Evolutionary conservation across 2,113 vertebrate species (phyloP), one percentile per base, ranked within the genome.

Genomic region (Aldabrachelys gigantea): DNA sequence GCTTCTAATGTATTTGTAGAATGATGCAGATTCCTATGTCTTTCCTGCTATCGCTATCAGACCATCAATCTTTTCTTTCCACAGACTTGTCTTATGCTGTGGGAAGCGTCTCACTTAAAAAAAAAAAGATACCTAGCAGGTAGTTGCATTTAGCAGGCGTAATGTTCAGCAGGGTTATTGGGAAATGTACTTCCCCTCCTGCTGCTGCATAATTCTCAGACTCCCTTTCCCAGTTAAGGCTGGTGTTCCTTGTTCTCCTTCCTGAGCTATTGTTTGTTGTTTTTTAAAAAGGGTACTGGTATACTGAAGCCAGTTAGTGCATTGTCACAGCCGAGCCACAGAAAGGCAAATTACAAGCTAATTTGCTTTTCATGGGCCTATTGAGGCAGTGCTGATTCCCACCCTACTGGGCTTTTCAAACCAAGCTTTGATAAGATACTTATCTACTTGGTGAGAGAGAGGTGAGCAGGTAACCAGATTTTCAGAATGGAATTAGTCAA

Each of bases 121-220:
- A 56, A 53, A 53, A 29, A 12, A 16, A 53, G 3, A 29, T 4
- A 31, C 3, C 31, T 65, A 35, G 12, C 59, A 16, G 29, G 27
- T 35, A 31, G 14, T 65, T 65, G 29, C 8, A 21, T 41, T 85
- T 78, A n/a, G 5, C 5, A 41, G 17, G 2, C 4, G 83, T 7
- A 2, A 3, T 87, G 54, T 1, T 59, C 59, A 65, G 59, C 59
- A 65, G 29, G 12, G 3, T 65, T 35, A 65, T 65, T 65, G 59
- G 29, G 59, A 16, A 65, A 65, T 16, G 14, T 81, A 31, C 24
- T 0, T 0, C 1, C 16, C 1, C 3, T n/a, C 5, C 84, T 72
- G 6, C 8, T 83, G 13, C 2, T 47, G 53, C 52, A 2, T 56
- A 44, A 29, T 62, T 82, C 25, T 5, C 10, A 69, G 1, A 50